Base-by-base conservation (phyloP, 2,113 vertebrate genomes). In the Oenanthe melanoleuca region DNA sequence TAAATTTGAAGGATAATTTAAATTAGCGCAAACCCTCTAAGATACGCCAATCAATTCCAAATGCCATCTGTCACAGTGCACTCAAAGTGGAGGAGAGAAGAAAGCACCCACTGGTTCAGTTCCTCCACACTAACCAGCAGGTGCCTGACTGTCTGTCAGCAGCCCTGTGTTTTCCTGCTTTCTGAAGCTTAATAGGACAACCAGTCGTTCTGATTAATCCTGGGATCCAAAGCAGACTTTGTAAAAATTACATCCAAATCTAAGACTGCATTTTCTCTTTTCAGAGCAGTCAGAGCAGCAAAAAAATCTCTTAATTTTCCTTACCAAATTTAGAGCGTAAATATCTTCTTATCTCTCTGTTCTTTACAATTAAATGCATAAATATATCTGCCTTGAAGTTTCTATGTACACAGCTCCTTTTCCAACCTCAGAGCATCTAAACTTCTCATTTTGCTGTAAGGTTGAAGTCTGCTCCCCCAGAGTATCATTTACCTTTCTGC, bases 1-100 rank as follows among this genome's bases (percentile, higher is more conserved):
- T 78, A 94, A 94, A 96, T 44, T 18, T 80, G 71, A 92, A 93
- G 87, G 67, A 94, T 90, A 90, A 95, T 95, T 83, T 92, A 96
- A 93, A 92, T 93, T 96, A 92, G 80, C 9, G 33, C 72, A 86
- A 74, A 37, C 66, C 28, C 75, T 78, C n/a, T 67, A 89, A 92
- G 79, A 93, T 25, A 93, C 0, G 31, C 78, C 89, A 93, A 94
- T 95, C 93, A 96, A 25, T 94, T 89, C 75, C 91, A 94, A 94
- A 77, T 94, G 85, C 95, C 93, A 96, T 96, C 94, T 96, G 94
- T 84, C 93, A 93, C 86, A 70, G 75, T 66, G 65, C 7, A 47
- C 34, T 88, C 86, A 31, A 67, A 93, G 80, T n/a, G 60, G 26
- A 89, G 73, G 66, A 95, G 82, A 95, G 82, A 92, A 93, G 79